Conservation (phyloP, 2,888 invertebrate species). For the Trachelus troglodyta region DNA sequence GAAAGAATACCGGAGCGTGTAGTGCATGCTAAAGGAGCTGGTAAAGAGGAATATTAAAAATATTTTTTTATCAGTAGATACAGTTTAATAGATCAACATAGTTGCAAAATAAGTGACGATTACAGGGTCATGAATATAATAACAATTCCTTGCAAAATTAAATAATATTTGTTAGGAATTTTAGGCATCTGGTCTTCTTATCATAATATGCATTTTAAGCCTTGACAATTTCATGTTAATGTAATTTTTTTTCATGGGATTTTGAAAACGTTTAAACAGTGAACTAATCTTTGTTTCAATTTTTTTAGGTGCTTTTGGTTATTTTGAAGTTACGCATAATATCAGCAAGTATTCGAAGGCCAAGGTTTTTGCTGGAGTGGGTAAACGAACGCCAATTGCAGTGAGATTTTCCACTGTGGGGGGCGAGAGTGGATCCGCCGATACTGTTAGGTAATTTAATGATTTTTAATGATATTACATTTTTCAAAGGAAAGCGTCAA, state of each 20-base stretch:
- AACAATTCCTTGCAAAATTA: not conserved
- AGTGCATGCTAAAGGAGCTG: constrained; percentile 96
- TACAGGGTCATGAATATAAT: not conserved
- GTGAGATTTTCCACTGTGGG: constrained; percentile 88
- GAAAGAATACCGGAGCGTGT: constrained; percentile 97
- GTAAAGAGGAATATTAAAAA: constrained; percentile 38
- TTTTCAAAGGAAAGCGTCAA: not conserved
- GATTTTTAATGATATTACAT: not conserved
- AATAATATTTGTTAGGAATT: not conserved
- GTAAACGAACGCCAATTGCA: constrained; percentile 84
- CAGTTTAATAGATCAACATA: not conserved
- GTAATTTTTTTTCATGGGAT: not conserved
- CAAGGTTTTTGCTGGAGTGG: constrained; percentile 80
- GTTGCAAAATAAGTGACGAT: not conserved
- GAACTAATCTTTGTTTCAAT: not conserved
- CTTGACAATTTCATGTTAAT: not conserved
- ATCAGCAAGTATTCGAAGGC: constrained; percentile 84
- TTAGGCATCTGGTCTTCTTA: no score
- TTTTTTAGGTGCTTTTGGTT: constrained; percentile 78
- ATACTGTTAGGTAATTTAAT: constrained; percentile 73
- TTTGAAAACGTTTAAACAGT: not conserved
- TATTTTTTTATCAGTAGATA: not conserved
- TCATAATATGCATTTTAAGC: no score
- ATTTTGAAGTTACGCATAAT: constrained; percentile 90
- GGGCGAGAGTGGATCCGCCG: constrained; percentile 92